Conservation (phyloP, 1,140 invertebrate genomes). For the Tetragonula clypearis region DNA sequence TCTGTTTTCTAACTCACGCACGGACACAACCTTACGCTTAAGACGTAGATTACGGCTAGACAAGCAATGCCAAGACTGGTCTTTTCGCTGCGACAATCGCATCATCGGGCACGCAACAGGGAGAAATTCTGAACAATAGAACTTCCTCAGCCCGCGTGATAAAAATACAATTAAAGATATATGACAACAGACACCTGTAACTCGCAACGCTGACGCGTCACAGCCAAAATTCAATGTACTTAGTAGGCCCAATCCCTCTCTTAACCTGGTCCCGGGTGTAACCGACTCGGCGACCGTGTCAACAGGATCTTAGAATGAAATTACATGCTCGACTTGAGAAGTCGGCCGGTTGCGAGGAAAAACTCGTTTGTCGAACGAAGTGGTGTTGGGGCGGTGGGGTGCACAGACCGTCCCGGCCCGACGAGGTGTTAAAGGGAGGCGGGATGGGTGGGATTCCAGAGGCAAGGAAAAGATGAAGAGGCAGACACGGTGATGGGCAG, state of each 20-base stretch:
- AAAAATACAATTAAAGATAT: no score
- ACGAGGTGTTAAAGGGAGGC: constrained; percentile 57
- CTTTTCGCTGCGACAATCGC: no score
- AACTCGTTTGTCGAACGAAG: constrained; percentile 45
- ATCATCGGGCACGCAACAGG: no score
- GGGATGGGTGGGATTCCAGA: constrained; percentile 2
- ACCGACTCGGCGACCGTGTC: constrained; percentile 10
- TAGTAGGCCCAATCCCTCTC: neutral
- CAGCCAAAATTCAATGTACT: no score
- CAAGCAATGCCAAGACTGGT: no score
- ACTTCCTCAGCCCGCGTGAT: no score
- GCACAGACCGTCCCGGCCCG: neutral
- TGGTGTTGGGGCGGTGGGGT: neutral
- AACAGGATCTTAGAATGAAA: constrained; percentile 36
- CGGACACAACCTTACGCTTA: no score
- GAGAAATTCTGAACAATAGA: no score
- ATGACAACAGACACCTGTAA: no score
- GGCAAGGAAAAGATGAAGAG: constrained; percentile 57
- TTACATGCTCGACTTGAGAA: constrained; percentile 22
- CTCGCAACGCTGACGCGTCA: no score
- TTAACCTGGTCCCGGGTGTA: neutral
- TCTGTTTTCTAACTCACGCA: no score
- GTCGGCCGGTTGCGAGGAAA: constrained; percentile 21
- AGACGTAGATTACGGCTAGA: no score
- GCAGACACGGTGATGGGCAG: constrained; percentile 42